Base-by-base conservation (phyloP, 2,797 vertebrate genomes). In the Phrynocephalus guinanensis region DNA sequence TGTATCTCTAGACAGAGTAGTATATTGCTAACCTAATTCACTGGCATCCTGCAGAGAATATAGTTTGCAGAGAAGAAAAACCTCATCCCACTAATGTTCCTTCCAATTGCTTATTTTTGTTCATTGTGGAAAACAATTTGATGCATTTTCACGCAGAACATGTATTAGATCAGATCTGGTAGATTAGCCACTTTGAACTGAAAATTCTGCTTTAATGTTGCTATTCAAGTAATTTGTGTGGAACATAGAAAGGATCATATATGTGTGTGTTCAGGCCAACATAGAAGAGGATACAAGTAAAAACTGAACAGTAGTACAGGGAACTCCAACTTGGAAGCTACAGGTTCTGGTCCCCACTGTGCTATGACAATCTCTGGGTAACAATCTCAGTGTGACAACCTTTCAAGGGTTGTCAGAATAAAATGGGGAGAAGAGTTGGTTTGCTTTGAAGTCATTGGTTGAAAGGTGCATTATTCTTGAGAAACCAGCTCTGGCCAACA, bases 21-120 rank as follows among this genome's bases (percentile, higher is more conserved):
- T 67, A 73, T 84, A 77, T 85, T 77, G 72, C 44, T 77, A 85
- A 77, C 76, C 33, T 76, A 85, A 85, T 77, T 85, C 63, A 77
- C 66, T 56, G 24, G 72, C 73, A 77, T 66, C 83, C 73, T 85
- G 83, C 72, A 67, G 56, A 76, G 60, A 85, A 77, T 67, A 85
- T 67, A 77, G 83, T 77, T 38, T 22, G 13, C 33, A 48, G 56
- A n/a, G 20, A 77, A 66, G 63, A 48, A 67, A 2, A 38, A 26
- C 38, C 22, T 79, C 9, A 5, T 3, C 24, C 9, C 16, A 26
- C 77, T 79, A 24, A 6, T 77, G 15, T n/a, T 79, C 38, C 38
- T n/a, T 79, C 38, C 38, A 48, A 48, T 24, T 30, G 16, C 13
- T 79, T 30, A 48, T 72, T 83, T 72, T 15, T 75, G 75, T 3